Evolutionary conservation across 1,140 invertebrate genomes (phyloP), one percentile per base, ranked within the genome.

Genomic region (Camponotus vicinus): DNA sequence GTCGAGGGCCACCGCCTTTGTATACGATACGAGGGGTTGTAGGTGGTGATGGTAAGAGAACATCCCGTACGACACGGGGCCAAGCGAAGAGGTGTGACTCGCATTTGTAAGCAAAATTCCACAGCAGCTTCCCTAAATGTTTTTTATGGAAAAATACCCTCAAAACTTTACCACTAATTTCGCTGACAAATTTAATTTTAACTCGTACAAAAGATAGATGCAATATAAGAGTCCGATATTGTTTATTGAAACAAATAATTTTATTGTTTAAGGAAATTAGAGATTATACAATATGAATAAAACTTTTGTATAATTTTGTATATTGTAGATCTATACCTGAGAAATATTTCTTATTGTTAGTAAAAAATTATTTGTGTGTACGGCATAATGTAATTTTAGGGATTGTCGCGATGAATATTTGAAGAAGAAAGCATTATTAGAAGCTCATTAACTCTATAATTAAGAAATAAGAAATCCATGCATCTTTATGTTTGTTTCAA

Each of bases 1-100:
- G 75, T 85, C 76, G 89, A 67, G 88, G 76, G 89, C 89, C 87
- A 87, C 83, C 86, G 87, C 92, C 86, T 86, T 89, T 89, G 67
- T 66, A 78, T 70, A 70, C 86, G 61, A 86, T 73, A 70, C 66
- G 40, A 73, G 70, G 82, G 76, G 88, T 78, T 37, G 85, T 61
- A 55, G 85, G 82, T 37, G 59, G 55, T 32, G 21, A 67, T 27
- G 77, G 64, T 63, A 86, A 85, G 76, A 90, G 77, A 84, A 59
- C 76, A 67, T 42, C 59, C 63, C 21, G 59, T 63, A n/a, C 69
- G 61, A 88, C 69, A 80, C 66, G 57, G 37, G 71, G 86, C 85
- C 78, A 86, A 89, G 13, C 70, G 77, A 42, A 63, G 15, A 73
- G 40, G 79, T 88, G 89, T 66, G 89, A 91, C 89, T 69, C 9